Evolutionary conservation across 2,797 vertebrate genomes (phyloP), one percentile per base, ranked within the genome.

Genomic region (Peromyscus attwateri): DNA sequence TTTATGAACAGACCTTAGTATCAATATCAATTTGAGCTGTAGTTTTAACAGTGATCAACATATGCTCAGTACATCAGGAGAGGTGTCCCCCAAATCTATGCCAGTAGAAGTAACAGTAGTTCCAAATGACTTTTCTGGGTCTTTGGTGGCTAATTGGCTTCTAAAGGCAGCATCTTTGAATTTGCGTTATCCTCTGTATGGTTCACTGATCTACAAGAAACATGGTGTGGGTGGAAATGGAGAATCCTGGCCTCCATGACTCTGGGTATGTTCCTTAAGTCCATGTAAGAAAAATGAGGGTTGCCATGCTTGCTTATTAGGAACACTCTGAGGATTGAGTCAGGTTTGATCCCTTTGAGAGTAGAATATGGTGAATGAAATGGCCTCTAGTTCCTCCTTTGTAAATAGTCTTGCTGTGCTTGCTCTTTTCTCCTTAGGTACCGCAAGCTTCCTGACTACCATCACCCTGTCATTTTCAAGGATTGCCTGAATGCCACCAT

Each of bases 391-490:
- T 2, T 25, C 7, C 4, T n/a, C 29, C 3, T 23, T 55, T 14
- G 37, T 64, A 25, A 70, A 31, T 5, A 21, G 11, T 29, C 43
- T 60, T 13, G n/a, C 12, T 73, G 12, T 75, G 77, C 46, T 73
- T 37, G 11, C 5, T 40, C 7, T 68, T 76, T 85, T 21, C 27
- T 46, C 49, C 21, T 19, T 49, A 99, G 98, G 71, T 98, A 98
- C 96, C 96, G 97, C 46, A 98, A 99, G 92, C 98, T 98, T 94
- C 99, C 99, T 1, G 98, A 99, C 87, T 98, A 99, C 97, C 34
- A 71, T 29, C 98, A 98, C 92, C 98, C 98, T 6, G 60, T 97
- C 31, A 96, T 98, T 95, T 92, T 98, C 77, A 37, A 31, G 10
- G 76, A 94, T 34, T 88, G 85, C 40, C 16, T 71, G 85, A 76